These are phyloP conservation scores for Ceratitis capitata DNA, from an alignment of 1,140 invertebrate species.

Conservation along the genomic window DNA sequence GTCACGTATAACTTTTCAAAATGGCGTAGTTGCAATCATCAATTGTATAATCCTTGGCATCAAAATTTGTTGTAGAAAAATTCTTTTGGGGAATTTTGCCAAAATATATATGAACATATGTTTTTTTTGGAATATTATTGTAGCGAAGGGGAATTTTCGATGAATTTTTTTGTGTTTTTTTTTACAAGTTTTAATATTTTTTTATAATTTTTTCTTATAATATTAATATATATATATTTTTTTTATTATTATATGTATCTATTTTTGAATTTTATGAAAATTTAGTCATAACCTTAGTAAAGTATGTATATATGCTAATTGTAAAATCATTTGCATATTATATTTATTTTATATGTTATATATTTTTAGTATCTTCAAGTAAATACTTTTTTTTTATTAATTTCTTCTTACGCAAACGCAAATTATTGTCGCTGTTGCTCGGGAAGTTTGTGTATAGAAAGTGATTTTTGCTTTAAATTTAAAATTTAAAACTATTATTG, in stretches of 20 bases:
- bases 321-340: too few relatives aligned
- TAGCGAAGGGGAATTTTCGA: background rate
- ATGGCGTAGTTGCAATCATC: slow-evolving; percentile 37
- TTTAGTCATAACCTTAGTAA: background rate
- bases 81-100: background rate
- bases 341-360: background rate
- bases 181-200: background rate
- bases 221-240: background rate
- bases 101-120: background rate
- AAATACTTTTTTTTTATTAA: background rate
- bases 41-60: slow-evolving; percentile 41
- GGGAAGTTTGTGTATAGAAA: background rate
- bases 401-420: background rate
- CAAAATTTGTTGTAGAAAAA: background rate
- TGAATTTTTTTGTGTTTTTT: background rate
- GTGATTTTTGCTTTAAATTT: background rate
- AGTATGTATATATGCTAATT: too few relatives aligned
- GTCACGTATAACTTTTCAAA: slow-evolving; percentile 17
- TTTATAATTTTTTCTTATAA: background rate
- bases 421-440: slow-evolving; percentile 7
- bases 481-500: background rate
- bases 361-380: background rate
- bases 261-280: background rate
- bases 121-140: background rate
- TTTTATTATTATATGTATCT: background rate